Evolutionary conservation across 2,888 invertebrate genomes (phyloP), one percentile per base, ranked within the genome.

Genomic region (Athrips mouffetella): DNA sequence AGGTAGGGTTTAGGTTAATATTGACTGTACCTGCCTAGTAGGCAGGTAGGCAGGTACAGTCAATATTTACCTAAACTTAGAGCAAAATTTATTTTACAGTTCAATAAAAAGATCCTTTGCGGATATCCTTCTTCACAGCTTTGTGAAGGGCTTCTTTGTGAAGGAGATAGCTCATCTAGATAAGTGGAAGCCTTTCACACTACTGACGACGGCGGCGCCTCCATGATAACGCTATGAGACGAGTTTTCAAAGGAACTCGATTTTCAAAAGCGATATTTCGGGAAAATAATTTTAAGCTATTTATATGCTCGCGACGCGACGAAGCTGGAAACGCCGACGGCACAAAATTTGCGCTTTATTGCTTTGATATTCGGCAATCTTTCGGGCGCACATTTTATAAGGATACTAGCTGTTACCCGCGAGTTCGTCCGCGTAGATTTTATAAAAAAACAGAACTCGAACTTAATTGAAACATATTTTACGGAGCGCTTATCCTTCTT

Each of bases 161-260:
- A 56, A 57, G 56, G 58, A 77, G 83, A 86, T 84, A 73, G 76
- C 73, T 86, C 84, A 84, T 86, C 82, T 80, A 86, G 86, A 85
- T 86, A 86, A 82, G 81, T 76, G 81, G 76, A 68, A 67, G 73
- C 71, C 83, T 80, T 83, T 81, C 77, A 78, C 55, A 58, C 57
- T 55, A 59, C 58, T 47, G 58, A 49, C 58, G 57, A 58, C 51
- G 58, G 60, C 47, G 54, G 60, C 47, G 54, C 51, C 60, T 48
- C 20, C 48, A 55, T 54, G 55, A 51, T 52, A 45, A 45, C 42
- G 33, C 47, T 49, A 49, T 52, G 18, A 59, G 57, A 58, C 55
- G 39, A 40, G 57, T 58, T 41, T 62, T 59, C 56, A 59, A 62
- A 57, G 52, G 53, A 57, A 55, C 59, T 52, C 48, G 49, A 53